Base-by-base conservation (phyloP, 2,113 vertebrate species). In the Mionectes macconnelli region DNA sequence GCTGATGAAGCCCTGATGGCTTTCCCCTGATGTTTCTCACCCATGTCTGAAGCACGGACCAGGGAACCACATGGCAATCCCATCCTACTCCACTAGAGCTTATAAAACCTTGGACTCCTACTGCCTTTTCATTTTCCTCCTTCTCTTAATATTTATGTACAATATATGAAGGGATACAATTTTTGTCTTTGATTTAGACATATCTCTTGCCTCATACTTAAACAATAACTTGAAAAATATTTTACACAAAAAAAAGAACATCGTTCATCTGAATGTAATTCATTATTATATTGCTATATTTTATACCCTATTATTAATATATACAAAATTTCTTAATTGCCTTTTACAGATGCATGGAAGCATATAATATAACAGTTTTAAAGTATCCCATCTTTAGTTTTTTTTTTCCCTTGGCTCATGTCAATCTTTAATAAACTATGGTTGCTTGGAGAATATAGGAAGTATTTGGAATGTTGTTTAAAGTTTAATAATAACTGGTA, bases 301-400 rank as follows among this genome's bases (percentile, higher is more conserved):
- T 98, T 98, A 97, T 96, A 98, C 92, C 97, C 97, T 98, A 98
- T 97, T 97, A 97, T 97, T 98, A 98, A 97, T 98, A 98, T 98
- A 96, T 97, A 98, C 97, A 98, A 95, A 97, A 97, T 82, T 94
- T 97, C 97, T 97, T 97, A 96, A 87, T 97, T 97, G 89, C 97
- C 96, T 98, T 97, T 98, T 97, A 98, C 97, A 97, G 98, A 98
- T 97, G 96, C 96, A 93, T 67, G 97, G 96, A 98, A 98, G 97
- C 98, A 97, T 79, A 78, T 89, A 97, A 96, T 94, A 97, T 94
- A 97, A 97, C 94, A 94, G 92, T 95, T 95, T 74, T 68, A 97
- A 97, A 95, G 95, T 96, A 98, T 96, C 97, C 97, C 97, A 96
- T 97, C 97, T 97, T 97, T 96, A 96, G 95, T 78, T 69, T 84